These are phyloP conservation scores for Pharmacophagus antenor DNA, from an alignment of 2,888 invertebrate species.

Conservation along the genomic window DNA sequence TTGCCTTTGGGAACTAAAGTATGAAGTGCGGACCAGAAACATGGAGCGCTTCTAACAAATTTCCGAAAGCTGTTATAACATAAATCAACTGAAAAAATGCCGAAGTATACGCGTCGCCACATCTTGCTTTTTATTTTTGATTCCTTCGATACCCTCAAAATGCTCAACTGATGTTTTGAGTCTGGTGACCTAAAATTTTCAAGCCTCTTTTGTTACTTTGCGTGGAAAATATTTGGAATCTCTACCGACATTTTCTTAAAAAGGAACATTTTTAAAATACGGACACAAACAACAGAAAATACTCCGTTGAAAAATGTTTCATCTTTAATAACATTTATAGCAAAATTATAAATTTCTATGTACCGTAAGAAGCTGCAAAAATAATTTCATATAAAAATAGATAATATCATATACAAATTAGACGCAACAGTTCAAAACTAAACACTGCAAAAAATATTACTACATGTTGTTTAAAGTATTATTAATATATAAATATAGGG, in stretches of 20 bases:
- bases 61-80: constrained; percentile 16
- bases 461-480: no score
- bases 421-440: no score
- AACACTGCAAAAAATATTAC: no score
- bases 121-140: constrained; percentile 10
- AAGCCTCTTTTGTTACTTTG: constrained; percentile 1
- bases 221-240: no score
- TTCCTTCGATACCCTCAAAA: constrained; percentile 12
- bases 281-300: not conserved
- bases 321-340: not conserved
- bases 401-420: no score
- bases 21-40: constrained; percentile 2
- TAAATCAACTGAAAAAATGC: constrained; percentile 7
- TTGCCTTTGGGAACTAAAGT: constrained; percentile 21
- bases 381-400: no score
- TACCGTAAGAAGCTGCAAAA: no score
- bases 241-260: not conserved
- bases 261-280: not conserved
- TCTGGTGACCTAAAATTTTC: constrained; percentile 13
- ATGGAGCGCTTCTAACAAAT: constrained; percentile 17
- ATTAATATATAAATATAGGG: no score
- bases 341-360: not conserved
- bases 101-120: not conserved
- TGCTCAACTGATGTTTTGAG: constrained; percentile 10
- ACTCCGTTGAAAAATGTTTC: not conserved